phyloP scores from a whole-genome alignment of 2,113 vertebrate genomes.

The Melanostigma gelatinosum region DNA sequence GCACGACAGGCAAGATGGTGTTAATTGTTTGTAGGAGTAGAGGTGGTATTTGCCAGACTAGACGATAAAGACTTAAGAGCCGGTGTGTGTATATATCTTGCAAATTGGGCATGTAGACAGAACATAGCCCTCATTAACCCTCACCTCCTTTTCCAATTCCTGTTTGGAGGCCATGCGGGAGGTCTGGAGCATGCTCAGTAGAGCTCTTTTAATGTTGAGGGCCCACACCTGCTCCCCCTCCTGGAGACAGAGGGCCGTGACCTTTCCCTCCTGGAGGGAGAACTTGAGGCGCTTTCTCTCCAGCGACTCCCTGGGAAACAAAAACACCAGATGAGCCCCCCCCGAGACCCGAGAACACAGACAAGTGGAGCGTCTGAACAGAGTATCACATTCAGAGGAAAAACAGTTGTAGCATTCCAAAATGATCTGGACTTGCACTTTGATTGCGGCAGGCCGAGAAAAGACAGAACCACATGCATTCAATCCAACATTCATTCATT shows the following conservation, averaged over 20 bases:
- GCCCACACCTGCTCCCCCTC: slow-evolving; percentile 86
- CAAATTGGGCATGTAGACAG: background rate
- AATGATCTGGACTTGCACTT: slow-evolving; percentile 25
- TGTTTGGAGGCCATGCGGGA: slow-evolving; percentile 44
- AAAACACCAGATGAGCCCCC: slow-evolving; percentile 80
- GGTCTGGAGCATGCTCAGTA: slow-evolving; percentile 90
- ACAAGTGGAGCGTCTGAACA: slow-evolving; percentile 52
- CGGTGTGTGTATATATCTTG: background rate
- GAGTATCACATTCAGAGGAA: slow-evolving; percentile 73
- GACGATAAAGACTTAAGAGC: background rate
- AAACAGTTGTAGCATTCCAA: slow-evolving; percentile 66
- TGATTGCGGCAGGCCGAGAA: background rate
- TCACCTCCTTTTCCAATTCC: slow-evolving; percentile 85
- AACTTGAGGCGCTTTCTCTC: slow-evolving; percentile 86
- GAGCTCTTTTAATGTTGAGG: slow-evolving; percentile 88
- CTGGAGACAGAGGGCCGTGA: slow-evolving; percentile 86
- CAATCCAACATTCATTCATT: background rate
- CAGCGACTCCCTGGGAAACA: slow-evolving; percentile 83
- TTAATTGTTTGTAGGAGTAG: slow-evolving; percentile 6
- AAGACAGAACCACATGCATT: slow-evolving; percentile 3
- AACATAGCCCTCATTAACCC: slow-evolving; percentile 21
- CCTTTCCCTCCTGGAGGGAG: slow-evolving; percentile 84
- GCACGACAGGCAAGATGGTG: background rate
- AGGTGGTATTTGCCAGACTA: slow-evolving; percentile 4
- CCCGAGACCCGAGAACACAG: slow-evolving; percentile 48